These are phyloP conservation scores for Mastomys natalensis DNA, from an alignment of 2,113 vertebrate species.

Conservation along the genomic window DNA sequence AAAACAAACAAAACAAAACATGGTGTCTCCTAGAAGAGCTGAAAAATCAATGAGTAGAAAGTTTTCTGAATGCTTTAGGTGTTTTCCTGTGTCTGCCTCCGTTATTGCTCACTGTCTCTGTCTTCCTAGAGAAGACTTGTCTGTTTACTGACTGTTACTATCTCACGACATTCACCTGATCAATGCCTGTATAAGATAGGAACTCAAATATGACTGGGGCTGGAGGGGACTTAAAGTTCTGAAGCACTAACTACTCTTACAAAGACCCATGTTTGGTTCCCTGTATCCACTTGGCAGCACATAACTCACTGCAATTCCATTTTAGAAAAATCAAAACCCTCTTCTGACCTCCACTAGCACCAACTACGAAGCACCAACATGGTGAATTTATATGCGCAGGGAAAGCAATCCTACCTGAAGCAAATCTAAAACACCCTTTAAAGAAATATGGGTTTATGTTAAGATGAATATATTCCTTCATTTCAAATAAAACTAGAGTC, in stretches of 20 bases:
- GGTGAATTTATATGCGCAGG: not conserved
- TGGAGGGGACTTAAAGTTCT: not conserved
- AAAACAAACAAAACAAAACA: not conserved
- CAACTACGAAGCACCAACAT: not conserved
- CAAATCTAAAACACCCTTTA: not conserved
- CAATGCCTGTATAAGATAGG: not conserved
- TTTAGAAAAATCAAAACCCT: not conserved
- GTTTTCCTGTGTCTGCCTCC: not conserved
- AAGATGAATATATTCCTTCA: not conserved
- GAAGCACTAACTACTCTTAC: no score
- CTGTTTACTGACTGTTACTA: not conserved
- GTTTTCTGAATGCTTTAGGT: not conserved
- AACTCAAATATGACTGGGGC: not conserved
- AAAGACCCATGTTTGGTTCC: not conserved
- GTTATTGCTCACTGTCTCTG: not conserved
- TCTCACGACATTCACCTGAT: not conserved
- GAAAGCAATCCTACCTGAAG: not conserved
- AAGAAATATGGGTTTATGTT: not conserved
- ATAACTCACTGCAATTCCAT: no score
- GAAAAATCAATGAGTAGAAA: not conserved
- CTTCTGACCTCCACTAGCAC: not conserved
- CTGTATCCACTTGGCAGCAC: no score
- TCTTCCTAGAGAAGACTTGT: not conserved
- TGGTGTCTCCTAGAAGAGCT: not conserved
- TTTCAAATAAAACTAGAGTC: constrained; percentile 15